A percentile compares a stretch with the other conserved stretches of the same genome.
Evolutionary conservation across 2,888 invertebrate species (phyloP).

Genomic region (Leptopterna dolabrata): DNA sequence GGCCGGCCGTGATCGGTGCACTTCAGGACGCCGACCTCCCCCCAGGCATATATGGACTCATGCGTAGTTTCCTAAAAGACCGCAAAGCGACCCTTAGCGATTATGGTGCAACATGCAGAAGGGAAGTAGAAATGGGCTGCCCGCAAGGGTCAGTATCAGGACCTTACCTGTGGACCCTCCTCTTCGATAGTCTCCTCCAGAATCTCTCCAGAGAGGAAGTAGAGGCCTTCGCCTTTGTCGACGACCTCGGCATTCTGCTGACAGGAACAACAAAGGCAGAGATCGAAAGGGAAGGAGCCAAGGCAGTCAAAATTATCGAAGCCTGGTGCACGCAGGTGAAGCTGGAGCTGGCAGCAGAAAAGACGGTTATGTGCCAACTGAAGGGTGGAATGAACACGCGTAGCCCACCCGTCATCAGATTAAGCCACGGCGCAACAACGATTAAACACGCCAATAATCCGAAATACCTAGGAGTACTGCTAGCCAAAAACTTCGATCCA

Average conservation of each 20-base stretch:
- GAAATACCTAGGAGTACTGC: background rate
- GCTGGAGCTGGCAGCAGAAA: background rate
- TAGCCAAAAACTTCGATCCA: background rate
- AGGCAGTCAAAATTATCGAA: background rate
- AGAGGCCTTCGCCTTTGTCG: constrained; percentile 1
- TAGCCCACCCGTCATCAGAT: background rate
- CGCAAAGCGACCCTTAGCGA: background rate
- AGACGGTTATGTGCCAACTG: constrained; percentile 14
- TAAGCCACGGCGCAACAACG: background rate
- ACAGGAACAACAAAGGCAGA: background rate
- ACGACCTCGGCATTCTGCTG: constrained; percentile 21
- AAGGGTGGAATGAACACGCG: constrained; percentile 7
- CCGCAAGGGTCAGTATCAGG: constrained; percentile 46
- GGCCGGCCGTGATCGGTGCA: background rate
- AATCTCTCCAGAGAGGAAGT: background rate
- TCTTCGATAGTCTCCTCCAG: background rate
- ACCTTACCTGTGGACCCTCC: constrained; percentile 22
- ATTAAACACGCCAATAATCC: background rate
- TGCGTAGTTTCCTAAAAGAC: background rate
- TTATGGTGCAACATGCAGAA: background rate
- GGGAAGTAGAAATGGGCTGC: background rate
- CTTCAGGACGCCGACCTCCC: background rate
- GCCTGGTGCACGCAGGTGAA: constrained; percentile 21
- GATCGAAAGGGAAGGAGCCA: background rate
- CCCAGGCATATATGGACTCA: background rate